Evolutionary conservation across 2,888 invertebrate species (phyloP), one percentile per base, ranked within the genome.

Genomic region (Lamellibrachia columna): DNA sequence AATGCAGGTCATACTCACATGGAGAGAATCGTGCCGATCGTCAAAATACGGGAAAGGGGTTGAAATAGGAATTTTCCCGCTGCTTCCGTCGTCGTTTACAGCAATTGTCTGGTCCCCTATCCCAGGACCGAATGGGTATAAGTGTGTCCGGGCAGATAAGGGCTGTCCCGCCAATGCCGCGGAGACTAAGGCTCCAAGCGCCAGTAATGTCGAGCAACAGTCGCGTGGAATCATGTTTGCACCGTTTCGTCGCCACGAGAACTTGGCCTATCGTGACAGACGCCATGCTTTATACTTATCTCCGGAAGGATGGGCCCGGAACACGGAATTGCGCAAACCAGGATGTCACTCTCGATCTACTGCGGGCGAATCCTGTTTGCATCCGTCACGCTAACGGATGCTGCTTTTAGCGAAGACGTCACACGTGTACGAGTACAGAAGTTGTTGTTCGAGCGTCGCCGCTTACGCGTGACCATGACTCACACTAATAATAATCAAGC

Each of bases 51-150:
- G 91, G 91, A 91, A 91, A 11, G 15, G 15, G 11, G 91, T 91
- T 52, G 91, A 91, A 22, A 91, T 91, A 11, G 52, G 11, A 15
- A 53, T n/a, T 40, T 53, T 91, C 91, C 53, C 91, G 52, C 52
- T 91, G 91, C 53, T 52, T 52, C 91, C 91, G 91, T 91, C 91
- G 91, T 91, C 91, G 40, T 91, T 91, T n/a, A n/a, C 22, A 91
- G 52, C 3, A n/a, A 53, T 53, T n/a, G 53, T 91, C 91, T 0
- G 7, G 40, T 91, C 91, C 52, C 91, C 91, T 52, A 91, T 40
- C 52, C 15, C 52, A 15, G 91, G 52, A 53, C 91, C 91, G 91
- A 22, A 91, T 28, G 91, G 91, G 7, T 91, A 91, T n/a, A 91
- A 91, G 28, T 75, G 75, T 75, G 75, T 15, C 75, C 22, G 75